Evolutionary conservation across 1,140 invertebrate species (phyloP), one percentile per base, ranked within the genome.

Genomic region (Latrodectus geometricus): DNA sequence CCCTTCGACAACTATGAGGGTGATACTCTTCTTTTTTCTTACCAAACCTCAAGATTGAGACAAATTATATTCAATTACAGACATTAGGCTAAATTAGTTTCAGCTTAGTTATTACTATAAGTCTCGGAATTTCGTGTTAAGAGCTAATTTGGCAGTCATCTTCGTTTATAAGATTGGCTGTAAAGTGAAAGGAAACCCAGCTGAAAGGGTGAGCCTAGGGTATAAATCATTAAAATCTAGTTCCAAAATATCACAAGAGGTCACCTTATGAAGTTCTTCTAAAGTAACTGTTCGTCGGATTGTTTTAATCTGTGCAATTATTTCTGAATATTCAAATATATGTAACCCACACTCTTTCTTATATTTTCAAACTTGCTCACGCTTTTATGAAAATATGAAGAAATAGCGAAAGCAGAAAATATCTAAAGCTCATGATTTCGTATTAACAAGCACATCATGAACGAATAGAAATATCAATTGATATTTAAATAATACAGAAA

Each of bases 1-100:
- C 81, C 81, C 81, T 82, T 70, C 20, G 80, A 82, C 80, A 73
- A 73, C 66, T 83, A 74, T 35, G 56, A 68, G 70, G 80, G 61
- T 23, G 81, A 61, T 69, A 48, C n/a, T 50, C 23, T 61, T 73
- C 56, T 81, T 50, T 75, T 75, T 76, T 75, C 72, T 48, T 75
- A 66, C 69, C 56, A 15, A 35, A 66, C 52, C 81, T 75, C 66
- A 74, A 84, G 73, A 84, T 84, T 74, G 54, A 84, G 81, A 84
- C 75, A 75, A 76, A 84, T 84, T 84, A 84, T 50, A 84, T 84
- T 75, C 72, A 84, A 84, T 84, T 84, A 75, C 81, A 75, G 81
- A 68, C 50, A 84, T 84, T 84, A 84, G 56, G 11, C 56, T 52
- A 61, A 75, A 75, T 84, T 84, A 84, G 81, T 75, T 84, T 75